A percentile compares a stretch with the other conserved stretches of the same genome.
phyloP scores from a whole-genome alignment of 2,797 vertebrate species.

The Rhinoraja longicauda region DNA sequence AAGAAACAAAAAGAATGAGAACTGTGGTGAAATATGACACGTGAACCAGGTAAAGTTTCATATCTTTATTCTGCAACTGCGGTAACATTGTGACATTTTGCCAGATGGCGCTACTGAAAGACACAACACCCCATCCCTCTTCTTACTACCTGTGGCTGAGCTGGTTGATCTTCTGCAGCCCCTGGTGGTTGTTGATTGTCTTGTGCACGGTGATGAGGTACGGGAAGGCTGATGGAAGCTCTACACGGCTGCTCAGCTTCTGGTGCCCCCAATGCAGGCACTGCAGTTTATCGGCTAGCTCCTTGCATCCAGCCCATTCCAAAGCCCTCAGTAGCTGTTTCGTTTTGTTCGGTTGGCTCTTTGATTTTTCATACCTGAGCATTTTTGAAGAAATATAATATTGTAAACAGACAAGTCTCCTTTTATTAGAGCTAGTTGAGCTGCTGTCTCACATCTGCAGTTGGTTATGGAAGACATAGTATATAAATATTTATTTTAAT shows the following conservation, averaged over 20 bases:
- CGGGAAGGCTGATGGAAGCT: slow-evolving; percentile 67
- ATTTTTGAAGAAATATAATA: background rate
- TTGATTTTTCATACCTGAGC: slow-evolving; percentile 54
- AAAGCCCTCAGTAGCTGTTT: slow-evolving; percentile 62
- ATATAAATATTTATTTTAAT: background rate
- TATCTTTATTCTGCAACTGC: background rate
- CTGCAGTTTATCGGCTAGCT: slow-evolving; percentile 60
- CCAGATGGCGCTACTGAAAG: background rate
- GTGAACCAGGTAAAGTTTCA: background rate
- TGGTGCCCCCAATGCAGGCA: slow-evolving; percentile 66
- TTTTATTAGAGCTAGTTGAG: background rate
- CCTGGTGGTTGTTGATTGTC: slow-evolving; percentile 62
- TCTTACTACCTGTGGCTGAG: slow-evolving; percentile 53
- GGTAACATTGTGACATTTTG: background rate
- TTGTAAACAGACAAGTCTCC: background rate
- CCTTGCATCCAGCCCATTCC: slow-evolving; percentile 57
- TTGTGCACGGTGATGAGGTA: slow-evolving; percentile 68
- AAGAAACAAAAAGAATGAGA: background rate
- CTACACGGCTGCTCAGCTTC: slow-evolving; percentile 61
- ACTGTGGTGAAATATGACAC: background rate
- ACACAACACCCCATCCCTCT: slow-evolving; percentile 12
- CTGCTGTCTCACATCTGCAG: too few species aligned
- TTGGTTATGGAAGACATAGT: too few species aligned
- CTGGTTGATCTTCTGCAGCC: slow-evolving; percentile 62
- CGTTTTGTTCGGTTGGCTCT: slow-evolving; percentile 63